Evolutionary conservation across 37 sponge, comb jelly and placozoan genomes (phyloP).

Genomic region (Hexactinellida sp.): DNA sequence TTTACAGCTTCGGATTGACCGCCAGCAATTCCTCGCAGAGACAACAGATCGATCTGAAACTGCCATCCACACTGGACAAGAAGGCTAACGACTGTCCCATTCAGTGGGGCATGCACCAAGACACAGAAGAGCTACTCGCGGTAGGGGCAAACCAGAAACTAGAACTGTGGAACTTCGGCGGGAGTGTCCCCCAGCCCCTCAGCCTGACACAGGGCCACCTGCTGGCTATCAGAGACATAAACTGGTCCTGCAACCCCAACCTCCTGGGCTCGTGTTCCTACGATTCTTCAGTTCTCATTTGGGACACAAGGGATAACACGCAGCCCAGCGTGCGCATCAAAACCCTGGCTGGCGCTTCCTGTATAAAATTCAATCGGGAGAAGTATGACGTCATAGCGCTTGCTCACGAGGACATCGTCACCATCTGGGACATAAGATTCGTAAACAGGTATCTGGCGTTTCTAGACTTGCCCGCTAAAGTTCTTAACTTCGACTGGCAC

Average conservation of each 20-base stretch:
- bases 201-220: constrained; percentile 7
- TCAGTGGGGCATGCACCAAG: neutral
- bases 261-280: constrained; percentile 13
- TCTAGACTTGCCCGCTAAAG: neutral
- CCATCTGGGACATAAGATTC: neutral
- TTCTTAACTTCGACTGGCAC: neutral
- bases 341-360: neutral
- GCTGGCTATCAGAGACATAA: neutral
- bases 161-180: neutral
- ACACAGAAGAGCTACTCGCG: neutral
- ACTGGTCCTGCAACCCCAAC: neutral
- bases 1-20: neutral
- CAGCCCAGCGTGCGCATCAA: neutral
- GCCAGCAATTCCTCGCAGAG: neutral
- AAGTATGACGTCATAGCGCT: neutral
- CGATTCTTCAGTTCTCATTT: constrained; percentile 1
- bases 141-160: neutral
- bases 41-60: constrained; percentile 1
- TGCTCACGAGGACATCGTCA: constrained; percentile 1
- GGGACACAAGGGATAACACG: neutral
- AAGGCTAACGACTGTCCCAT: neutral
- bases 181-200: neutral
- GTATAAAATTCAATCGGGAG: neutral
- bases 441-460: neutral
- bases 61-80: neutral